These are phyloP conservation scores for human DNA, from an alignment of 2,113 vertebrate species.

Conservation along the genomic window GRCh38 chr2:46960501-46961000, in stretches of 20 bases:
- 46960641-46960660: background rate
- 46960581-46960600: background rate
- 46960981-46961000: background rate
- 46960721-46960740: background rate
- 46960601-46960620: background rate
- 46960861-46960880: background rate
- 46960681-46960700: background rate
- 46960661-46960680: background rate
- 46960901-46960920: background rate
- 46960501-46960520: background rate
- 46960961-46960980: background rate
- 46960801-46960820: background rate
- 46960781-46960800: background rate
- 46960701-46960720: background rate
- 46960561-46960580: background rate
- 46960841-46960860: accelerated
- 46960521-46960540: background rate
- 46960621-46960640: background rate
- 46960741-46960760: background rate
- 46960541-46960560: background rate
- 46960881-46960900: background rate
- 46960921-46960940: background rate
- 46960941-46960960: background rate
- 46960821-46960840: background rate
- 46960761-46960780: background rate